Percentiles rank a stretch among this genome's conserved stretches.
phyloP scores from a whole-genome alignment of 2,113 vertebrate species.

The Archocentrus centrarchus region DNA sequence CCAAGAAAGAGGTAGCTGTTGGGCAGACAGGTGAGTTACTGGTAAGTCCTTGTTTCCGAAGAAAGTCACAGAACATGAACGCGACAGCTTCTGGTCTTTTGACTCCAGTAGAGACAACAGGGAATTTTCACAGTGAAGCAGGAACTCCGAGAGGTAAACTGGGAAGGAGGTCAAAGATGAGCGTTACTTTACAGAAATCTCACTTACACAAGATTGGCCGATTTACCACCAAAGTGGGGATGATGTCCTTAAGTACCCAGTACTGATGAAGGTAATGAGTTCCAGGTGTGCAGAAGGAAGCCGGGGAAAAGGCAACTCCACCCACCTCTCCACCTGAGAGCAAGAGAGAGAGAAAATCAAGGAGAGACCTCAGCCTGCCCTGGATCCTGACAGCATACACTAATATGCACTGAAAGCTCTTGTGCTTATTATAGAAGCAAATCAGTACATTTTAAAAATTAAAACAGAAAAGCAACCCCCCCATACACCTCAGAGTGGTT shows the following conservation, averaged over 20 bases:
- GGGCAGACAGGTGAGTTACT: neutral
- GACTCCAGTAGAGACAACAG: neutral
- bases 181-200: neutral
- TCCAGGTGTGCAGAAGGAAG: neutral
- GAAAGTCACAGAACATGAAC: slow-evolving; percentile 1
- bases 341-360: neutral
- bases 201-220: neutral
- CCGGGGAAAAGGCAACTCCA: neutral
- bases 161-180: neutral
- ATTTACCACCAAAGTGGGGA: neutral
- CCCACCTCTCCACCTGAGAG: neutral
- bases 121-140: slow-evolving; percentile 1
- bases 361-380: neutral
- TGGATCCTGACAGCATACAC: neutral
- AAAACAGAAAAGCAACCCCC: neutral
- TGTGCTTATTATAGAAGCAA: neutral
- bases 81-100: neutral
- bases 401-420: neutral
- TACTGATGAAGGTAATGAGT: slow-evolving; percentile 3
- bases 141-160: neutral
- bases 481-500: neutral
- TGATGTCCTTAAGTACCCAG: neutral
- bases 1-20: neutral
- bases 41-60: neutral
- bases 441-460: neutral